Evolutionary conservation across 2,888 invertebrate species (phyloP), one percentile per base, ranked within the genome.

Genomic region (Sinopyrophorus schimmeli): DNA sequence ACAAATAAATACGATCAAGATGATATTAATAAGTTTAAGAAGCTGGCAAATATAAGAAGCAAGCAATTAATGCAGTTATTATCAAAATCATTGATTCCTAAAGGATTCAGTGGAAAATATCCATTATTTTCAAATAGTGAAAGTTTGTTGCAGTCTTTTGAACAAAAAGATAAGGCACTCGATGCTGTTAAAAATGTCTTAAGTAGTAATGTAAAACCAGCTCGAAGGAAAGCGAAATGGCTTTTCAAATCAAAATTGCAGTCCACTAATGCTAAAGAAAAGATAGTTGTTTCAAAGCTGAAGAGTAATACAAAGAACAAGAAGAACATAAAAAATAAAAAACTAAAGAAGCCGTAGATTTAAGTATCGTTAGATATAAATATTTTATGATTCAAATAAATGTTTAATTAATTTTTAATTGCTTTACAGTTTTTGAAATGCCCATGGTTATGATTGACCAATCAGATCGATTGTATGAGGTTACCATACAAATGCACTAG

Each of bases 21-120:
- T 21, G 67, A 67, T 43, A 53, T 60, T 7, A 37, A 57, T 3
- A 55, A 52, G n/a, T 51, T 27, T 6, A 70, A 74, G 55, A 75
- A 74, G 55, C 55, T 63, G 1, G 72, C 78, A 63, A 78, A 74
- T 67, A 70, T 62, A 52, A 71, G 70, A 70, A 77, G 76, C 43
- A 77, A 77, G 40, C 77, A 81, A 14, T 65, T 87, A 3, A 69
- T 72, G 6, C 54, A 69, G 0, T 62, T 85, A 34, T 62, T 88
- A 10, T 67, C 75, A 0, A 78, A 80, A 27, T 83, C 85, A 0
- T 64, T 87, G 20, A 84, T 87, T 60, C 86, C 87, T 0, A 78
- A 74, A 62, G 85, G 85, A 0, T 85, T 85, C 66, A 85, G 81
- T 43, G 84, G 80, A 59, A 82, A 80, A 61, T 83, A 80, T 67